Evolutionary conservation across 2,113 vertebrate species (phyloP), one percentile per base, ranked within the genome.

Genomic region (Melanotaenia duboulayi): DNA sequence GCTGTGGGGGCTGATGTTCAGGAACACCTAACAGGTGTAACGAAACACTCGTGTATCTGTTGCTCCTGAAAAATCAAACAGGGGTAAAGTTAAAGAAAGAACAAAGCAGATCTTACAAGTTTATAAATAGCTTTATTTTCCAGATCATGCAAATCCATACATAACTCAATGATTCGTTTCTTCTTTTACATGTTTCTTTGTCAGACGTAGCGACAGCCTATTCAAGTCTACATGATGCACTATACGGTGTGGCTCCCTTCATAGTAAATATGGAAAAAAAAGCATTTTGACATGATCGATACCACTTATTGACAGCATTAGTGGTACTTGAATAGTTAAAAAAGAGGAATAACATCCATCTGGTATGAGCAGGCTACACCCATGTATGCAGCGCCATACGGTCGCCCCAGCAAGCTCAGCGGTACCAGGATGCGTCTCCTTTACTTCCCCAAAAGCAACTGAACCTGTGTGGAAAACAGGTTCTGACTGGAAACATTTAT

Each of bases 71-170:
- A n/a, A n/a, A n/a, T n/a, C n/a, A n/a, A n/a, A n/a, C n/a, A n/a
- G n/a, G n/a, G n/a, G 28, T 28, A 28, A 28, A 28, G 28, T 28
- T 28, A 28, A 28, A 28, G 6, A 28, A 28, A 6, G 6, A 28
- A 28, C 6, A 28, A 28, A 28, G 3, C 6, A 28, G 3, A 28
- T 28, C 3, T 28, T 28, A 81, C 68, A 71, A 83, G 68, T 85
- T 81, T 71, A 81, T 3, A 28, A 28, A 28, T 76, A 70, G 74
- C 57, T 87, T 87, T 92, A 92, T 92, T 90, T 78, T 90, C 67
- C 90, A 93, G 90, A 91, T 87, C 92, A 94, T 94, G 92, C 93
- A 92, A 72, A 88, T 92, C 85, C 88, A 91, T 91, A 74, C 64
- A 60, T 87, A 37, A 58, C 56, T 91, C 64, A 62, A 65, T 59